Evolutionary conservation across 2,113 vertebrate genomes (phyloP), one percentile per base, ranked within the genome.

Genomic region (Lepisosteus osseus): DNA sequence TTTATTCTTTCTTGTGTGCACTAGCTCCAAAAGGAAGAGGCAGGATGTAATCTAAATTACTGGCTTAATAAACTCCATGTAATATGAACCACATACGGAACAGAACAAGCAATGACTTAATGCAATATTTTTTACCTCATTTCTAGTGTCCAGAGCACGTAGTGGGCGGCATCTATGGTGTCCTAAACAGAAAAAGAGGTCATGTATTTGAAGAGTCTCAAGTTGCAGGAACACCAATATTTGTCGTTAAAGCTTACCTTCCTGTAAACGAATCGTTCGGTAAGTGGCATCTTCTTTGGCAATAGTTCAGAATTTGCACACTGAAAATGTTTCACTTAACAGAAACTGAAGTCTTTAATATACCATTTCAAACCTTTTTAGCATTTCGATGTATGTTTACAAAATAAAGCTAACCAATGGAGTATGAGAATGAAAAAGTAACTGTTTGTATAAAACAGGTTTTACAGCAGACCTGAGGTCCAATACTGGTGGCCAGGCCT

Each of bases 181-280:
- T 89, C n/a, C 77, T 88, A 75, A 89, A 87, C 72, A 80, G 85
- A 65, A 89, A 89, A 69, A 76, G 82, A 66, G 83, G 83, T n/a
- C 77, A 74, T 0, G 61, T 85, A 44, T 89, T 79, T 81, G 85
- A 89, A 54, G 86, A 92, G 76, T 81, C 80, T 3, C 87, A 90
- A 55, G 82, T 85, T 8, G 79, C 83, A 11, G 81, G 86, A 68
- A 85, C 85, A 41, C 84, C 80, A 1, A 54, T 85, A 72, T 87
- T 89, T 68, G 68, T 87, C 6, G 80, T 85, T 12, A 88, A 88
- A 77, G 85, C 71, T 0, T 85, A 76, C 29, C 76, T 88, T 51
- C 84, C 86, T n/a, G 80, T 90, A 62, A 92, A 86, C 7, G 78
- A 91, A 70, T 87, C 80, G 51, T 87, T 88, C 70, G 87, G 84